These are phyloP conservation scores for Sebastes melanostomus DNA, from an alignment of 2,797 vertebrate genomes.

Conservation along the genomic window DNA sequence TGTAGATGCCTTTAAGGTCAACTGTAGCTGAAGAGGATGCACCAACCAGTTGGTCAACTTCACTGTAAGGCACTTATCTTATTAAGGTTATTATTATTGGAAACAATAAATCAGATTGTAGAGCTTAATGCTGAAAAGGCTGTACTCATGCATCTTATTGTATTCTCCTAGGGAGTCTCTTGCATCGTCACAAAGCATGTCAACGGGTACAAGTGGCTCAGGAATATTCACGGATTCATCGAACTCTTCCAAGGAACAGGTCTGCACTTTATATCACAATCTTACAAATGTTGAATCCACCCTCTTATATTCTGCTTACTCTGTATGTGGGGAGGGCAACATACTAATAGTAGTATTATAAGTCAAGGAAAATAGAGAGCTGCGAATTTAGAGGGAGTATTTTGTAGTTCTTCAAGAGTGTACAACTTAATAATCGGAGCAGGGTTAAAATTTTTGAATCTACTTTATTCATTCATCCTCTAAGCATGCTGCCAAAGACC, in stretches of 20 bases:
- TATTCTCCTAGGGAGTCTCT: conserved; percentile 26
- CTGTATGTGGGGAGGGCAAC: neutral
- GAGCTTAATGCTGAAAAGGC: neutral
- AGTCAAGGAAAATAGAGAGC: no score
- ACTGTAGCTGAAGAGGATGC: conserved; percentile 7
- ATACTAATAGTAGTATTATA: no score
- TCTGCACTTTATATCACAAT: neutral
- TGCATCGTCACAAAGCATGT: no score
- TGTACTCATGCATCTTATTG: neutral
- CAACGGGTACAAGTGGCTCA: no score
- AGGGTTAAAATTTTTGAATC: neutral
- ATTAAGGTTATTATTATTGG: neutral
- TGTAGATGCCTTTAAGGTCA: conserved; percentile 15
- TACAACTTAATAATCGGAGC: neutral
- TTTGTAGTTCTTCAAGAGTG: neutral
- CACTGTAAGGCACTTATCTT: conserved; percentile 19
- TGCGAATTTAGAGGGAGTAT: neutral
- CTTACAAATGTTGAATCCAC: neutral
- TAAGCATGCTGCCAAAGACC: conserved; percentile 3
- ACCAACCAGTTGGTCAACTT: neutral
- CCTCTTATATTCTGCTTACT: neutral
- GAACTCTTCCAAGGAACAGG: no score
- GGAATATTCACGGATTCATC: no score
- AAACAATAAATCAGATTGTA: no score
- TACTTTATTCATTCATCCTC: neutral